Percentiles rank a stretch among this genome's conserved stretches.
These are phyloP conservation scores for Cheracebus regulus DNA, from an alignment of 2,797 vertebrate genomes.

Conservation along the genomic window DNA sequence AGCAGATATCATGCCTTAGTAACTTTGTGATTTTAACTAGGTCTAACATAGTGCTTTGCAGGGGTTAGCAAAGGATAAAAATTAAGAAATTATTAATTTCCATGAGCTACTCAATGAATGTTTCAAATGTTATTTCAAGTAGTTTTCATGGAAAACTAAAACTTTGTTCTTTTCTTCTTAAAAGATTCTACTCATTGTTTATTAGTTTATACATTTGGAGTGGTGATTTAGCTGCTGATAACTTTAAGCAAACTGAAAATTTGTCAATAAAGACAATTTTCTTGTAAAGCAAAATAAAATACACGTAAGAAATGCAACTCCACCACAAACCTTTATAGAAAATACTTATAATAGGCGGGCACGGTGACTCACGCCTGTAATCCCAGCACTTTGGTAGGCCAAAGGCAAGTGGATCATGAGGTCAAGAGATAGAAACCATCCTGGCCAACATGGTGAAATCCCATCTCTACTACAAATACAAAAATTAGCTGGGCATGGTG, in stretches of 20 bases:
- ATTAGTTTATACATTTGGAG: neutral
- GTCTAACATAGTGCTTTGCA: neutral
- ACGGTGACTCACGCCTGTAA: no score
- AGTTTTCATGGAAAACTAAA: neutral
- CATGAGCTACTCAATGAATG: neutral
- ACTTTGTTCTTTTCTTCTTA: neutral
- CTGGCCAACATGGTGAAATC: no score
- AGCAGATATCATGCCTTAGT: constrained; percentile 20
- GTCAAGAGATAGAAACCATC: no score
- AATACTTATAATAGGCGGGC: neutral
- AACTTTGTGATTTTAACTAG: constrained; percentile 46
- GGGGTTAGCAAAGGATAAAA: neutral
- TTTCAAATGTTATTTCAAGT: constrained; percentile 40
- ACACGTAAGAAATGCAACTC: neutral
- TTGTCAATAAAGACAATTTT: neutral
- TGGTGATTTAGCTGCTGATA: neutral
- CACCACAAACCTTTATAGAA: neutral
- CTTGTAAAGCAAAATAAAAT: neutral
- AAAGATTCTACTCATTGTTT: neutral
- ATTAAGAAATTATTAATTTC: neutral
- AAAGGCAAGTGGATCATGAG: no score
- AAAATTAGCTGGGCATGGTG: no score
- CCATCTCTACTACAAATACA: no score
- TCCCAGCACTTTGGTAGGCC: no score
- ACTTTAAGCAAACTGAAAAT: neutral